These are phyloP conservation scores for Limnodromus scolopaceus DNA, from an alignment of 2,797 vertebrate species.

Conservation along the genomic window DNA sequence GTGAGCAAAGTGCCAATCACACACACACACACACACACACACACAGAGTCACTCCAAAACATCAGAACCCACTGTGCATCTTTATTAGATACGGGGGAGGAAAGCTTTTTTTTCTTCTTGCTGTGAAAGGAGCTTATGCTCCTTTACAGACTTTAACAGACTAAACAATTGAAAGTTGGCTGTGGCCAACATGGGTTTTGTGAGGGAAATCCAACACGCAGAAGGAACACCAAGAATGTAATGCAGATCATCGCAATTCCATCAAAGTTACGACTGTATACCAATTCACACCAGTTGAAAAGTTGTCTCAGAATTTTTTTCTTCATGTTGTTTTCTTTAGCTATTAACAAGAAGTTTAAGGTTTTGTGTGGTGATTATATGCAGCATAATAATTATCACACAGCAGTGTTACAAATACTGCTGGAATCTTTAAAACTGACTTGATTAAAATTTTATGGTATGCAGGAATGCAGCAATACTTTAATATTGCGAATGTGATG, in stretches of 20 bases:
- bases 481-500: background rate
- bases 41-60: background rate
- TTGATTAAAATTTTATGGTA: background rate
- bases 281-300: background rate
- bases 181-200: background rate
- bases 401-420: background rate
- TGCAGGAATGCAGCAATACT: background rate
- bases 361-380: background rate
- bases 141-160: background rate
- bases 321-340: background rate
- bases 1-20: background rate
- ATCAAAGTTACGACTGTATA: background rate
- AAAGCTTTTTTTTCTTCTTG: background rate
- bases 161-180: background rate
- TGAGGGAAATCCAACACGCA: background rate
- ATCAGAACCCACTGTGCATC: accelerated
- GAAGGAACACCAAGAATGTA: background rate
- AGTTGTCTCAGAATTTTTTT: background rate
- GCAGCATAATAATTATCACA: background rate
- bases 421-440: background rate
- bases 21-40: no score
- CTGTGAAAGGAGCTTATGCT: background rate
- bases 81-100: background rate
- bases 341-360: background rate
- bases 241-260: background rate